Percentiles rank a stretch among this genome's conserved stretches.
Conservation (phyloP, 2,113 vertebrate genomes). For the Ciconia stormi region DNA sequence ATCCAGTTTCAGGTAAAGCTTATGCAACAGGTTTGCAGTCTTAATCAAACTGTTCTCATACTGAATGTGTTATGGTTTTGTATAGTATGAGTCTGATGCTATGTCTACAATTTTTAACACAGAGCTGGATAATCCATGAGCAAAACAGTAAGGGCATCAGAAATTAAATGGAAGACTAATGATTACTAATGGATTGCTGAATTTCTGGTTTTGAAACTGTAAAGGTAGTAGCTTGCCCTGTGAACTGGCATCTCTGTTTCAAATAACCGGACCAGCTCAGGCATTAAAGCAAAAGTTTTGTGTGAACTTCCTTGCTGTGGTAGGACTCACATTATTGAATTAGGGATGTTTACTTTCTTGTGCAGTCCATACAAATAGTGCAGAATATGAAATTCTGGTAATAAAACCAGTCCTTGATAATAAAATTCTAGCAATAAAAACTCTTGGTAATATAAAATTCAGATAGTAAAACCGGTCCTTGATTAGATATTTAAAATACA, state of each 20-base stretch:
- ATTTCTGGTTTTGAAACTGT: not conserved
- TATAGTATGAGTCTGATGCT: not conserved
- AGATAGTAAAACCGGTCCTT: not conserved
- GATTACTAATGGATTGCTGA: not conserved
- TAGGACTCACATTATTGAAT: not conserved
- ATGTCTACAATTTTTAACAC: not conserved
- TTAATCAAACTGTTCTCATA: not conserved
- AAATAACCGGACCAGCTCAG: not conserved
- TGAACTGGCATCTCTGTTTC: not conserved
- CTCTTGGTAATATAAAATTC: not conserved
- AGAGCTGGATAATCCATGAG: not conserved
- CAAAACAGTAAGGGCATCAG: not conserved
- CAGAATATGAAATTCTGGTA: not conserved
- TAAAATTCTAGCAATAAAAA: not conserved
- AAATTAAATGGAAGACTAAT: not conserved
- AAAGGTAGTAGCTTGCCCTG: not conserved
- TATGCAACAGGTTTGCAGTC: not conserved
- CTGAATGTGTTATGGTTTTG: not conserved
- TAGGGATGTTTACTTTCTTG: not conserved
- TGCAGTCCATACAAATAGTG: not conserved
- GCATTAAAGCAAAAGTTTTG: not conserved
- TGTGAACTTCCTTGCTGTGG: not conserved
- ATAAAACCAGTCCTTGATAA: not conserved
- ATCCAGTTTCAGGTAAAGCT: not conserved
- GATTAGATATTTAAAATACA: not conserved